A percentile compares a stretch with the other conserved stretches of the same genome.
phyloP scores from a whole-genome alignment of 2,888 invertebrate species.

The Selenia dentaria region DNA sequence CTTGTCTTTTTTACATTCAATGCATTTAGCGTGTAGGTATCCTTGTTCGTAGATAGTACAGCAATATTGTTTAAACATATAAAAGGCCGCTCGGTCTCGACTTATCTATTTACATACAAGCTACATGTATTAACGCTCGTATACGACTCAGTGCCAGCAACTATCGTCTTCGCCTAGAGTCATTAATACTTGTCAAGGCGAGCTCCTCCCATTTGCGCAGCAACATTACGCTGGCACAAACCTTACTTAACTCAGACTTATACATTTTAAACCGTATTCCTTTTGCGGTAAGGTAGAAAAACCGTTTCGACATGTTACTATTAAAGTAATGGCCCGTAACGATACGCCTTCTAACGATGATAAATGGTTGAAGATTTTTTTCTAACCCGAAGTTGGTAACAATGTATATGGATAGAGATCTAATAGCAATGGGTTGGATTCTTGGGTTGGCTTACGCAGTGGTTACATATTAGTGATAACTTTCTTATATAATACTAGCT shows the following conservation, averaged over 20 bases:
- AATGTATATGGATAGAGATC: constrained; percentile 4
- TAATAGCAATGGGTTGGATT: too few relatives aligned
- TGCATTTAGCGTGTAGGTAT: too few relatives aligned
- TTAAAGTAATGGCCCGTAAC: constrained; percentile 33
- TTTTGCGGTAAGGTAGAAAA: constrained; percentile 18
- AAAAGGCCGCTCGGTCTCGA: too few relatives aligned
- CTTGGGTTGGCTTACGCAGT: too few relatives aligned
- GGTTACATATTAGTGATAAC: too few relatives aligned
- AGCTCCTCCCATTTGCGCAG: constrained; percentile 72
- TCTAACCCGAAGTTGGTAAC: constrained; percentile 18
- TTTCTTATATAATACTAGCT: too few relatives aligned
- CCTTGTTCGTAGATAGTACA: too few relatives aligned
- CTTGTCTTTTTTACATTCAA: too few relatives aligned
- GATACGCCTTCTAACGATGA: constrained; percentile 34
- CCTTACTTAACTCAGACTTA: constrained; percentile 15
- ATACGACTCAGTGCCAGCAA: not conserved
- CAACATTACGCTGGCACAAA: constrained; percentile 53
- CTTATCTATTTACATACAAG: too few relatives aligned
- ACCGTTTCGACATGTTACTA: constrained; percentile 1
- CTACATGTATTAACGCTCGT: too few relatives aligned
- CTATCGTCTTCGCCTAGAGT: constrained; percentile 25
- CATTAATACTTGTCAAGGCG: constrained; percentile 74
- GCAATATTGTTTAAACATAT: too few relatives aligned
- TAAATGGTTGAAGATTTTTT: constrained; percentile 28
- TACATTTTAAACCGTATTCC: constrained; percentile 38